Percentiles rank a stretch among this genome's conserved stretches.
These are phyloP conservation scores for Octomys mimax DNA, from an alignment of 2,797 vertebrate species.

Conservation along the genomic window DNA sequence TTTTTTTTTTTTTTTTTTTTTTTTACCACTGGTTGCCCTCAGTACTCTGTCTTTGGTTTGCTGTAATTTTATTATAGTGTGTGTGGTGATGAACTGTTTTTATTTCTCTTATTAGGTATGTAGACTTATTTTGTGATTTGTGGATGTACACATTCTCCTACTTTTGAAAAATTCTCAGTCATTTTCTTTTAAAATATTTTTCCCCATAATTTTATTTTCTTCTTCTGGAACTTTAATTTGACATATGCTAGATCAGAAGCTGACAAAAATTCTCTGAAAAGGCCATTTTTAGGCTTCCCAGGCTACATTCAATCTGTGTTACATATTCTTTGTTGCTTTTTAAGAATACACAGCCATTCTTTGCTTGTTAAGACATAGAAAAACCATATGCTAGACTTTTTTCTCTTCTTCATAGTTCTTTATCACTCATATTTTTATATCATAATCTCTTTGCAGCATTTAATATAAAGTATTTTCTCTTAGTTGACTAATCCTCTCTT, in stretches of 20 bases:
- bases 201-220: not conserved
- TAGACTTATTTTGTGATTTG: slow-evolving; percentile 30
- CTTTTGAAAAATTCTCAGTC: not conserved
- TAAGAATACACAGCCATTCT: not conserved
- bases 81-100: not conserved
- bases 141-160: not conserved
- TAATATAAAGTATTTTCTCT: not conserved
- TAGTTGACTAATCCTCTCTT: slow-evolving; percentile 27
- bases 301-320: not conserved
- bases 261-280: slow-evolving; percentile 38
- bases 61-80: slow-evolving; percentile 40
- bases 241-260: not conserved
- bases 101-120: not conserved
- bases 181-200: slow-evolving; percentile 40
- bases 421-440: not conserved
- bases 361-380: not conserved
- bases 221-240: not conserved
- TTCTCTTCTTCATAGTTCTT: not conserved
- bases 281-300: not conserved
- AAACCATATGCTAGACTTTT: slow-evolving; percentile 29
- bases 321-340: slow-evolving; percentile 3
- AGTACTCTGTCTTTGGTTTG: slow-evolving; percentile 1
- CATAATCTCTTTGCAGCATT: not conserved
- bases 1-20: no score
- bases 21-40: not conserved